Evolutionary conservation across 2,113 vertebrate species (phyloP), one percentile per base, ranked within the genome.

Genomic region (Paracanthobrama guichenoti): DNA sequence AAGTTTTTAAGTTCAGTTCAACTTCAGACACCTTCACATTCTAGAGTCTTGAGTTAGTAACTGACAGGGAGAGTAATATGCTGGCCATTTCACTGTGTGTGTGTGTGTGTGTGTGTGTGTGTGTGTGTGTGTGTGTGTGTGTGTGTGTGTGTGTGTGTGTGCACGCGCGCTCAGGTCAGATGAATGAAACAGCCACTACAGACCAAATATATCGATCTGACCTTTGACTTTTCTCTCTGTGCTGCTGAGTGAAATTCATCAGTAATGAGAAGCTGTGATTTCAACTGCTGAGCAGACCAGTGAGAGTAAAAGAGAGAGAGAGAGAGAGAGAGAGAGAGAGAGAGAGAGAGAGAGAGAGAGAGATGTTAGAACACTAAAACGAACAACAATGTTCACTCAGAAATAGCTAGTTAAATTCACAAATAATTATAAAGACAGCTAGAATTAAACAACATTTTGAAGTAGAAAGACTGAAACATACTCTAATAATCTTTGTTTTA

Each of bases 181-280:
- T 2, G 18, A 53, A 53, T 81, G 69, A 66, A 55, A 74, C 71
- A 42, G 44, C 39, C 53, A 42, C 42, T 44, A 26, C 59, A 81
- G 48, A 50, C 71, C 24, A 79, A 59, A 85, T 74, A 66, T 24
- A 57, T 76, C 24, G 71, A 81, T 62, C 39, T 75, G 71, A 64
- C 81, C 53, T 50, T 22, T 83, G 71, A 64, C 81, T 74, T 64
- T 48, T 66, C 59, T 67, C 13, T 31, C 71, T 57, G 31, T 59
- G 69, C 24, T 20, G 39, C 60, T 6, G 44, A 79, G 55, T 20
- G 71, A 48, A 75, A n/a, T 24, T 83, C 46, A 46, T 83, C 46
- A 74, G 57, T 83, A 46, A 53, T 28, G 22, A 73, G 35, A 39
- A 44, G 79, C 78, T 75, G 46, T 66, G 84, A 75, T 57, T 81